Percentiles rank a stretch among this genome's conserved stretches.
phyloP scores from a whole-genome alignment of 2,113 vertebrate species.

The Crotalus helleri region DNA sequence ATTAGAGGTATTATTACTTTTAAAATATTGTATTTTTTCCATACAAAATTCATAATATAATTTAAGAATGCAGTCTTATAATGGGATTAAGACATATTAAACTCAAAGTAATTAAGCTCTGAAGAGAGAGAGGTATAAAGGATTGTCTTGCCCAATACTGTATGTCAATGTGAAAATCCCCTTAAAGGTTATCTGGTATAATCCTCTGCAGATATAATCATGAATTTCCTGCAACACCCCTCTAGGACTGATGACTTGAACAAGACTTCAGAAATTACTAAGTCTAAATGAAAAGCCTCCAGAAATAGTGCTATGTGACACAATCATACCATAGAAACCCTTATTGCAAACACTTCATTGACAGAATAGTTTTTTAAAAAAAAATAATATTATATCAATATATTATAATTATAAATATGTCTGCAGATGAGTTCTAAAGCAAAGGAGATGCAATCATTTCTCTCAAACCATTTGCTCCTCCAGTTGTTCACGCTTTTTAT shows the following conservation, averaged over 20 bases:
- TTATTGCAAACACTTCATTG: background rate
- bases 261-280: background rate
- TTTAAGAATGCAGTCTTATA: background rate
- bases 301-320: background rate
- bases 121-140: background rate
- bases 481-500: background rate
- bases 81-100: background rate
- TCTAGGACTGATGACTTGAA: background rate
- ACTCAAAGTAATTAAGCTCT: background rate
- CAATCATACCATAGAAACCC: background rate
- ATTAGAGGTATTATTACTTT: background rate
- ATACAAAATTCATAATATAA: background rate
- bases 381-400: background rate
- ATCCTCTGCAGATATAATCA: background rate
- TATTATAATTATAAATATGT: background rate
- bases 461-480: background rate
- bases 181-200: background rate
- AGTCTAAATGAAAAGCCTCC: background rate
- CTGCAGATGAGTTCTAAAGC: background rate
- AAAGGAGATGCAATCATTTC: background rate
- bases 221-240: background rate
- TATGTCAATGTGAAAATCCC: background rate
- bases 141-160: background rate
- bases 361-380: background rate
- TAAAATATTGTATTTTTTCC: background rate